Evolutionary conservation across 2,888 invertebrate genomes (phyloP).

Genomic region (Trichopria drosophilae): DNA sequence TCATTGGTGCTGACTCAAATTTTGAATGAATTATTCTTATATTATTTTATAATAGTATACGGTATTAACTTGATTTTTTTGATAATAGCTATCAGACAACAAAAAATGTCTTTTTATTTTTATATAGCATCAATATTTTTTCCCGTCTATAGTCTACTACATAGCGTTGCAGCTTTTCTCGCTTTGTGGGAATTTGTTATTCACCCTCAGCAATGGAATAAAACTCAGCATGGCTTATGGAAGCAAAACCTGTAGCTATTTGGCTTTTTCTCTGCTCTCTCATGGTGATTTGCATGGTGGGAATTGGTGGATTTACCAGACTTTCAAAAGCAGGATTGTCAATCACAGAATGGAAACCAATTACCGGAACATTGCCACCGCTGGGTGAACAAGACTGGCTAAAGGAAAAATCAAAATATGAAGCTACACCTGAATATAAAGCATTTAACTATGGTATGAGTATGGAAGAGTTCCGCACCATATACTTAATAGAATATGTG

Average conservation of each 20-base stretch:
- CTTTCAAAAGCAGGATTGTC: constrained; percentile 27
- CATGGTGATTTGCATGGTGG: constrained; percentile 24
- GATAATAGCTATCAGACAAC: constrained; percentile 26
- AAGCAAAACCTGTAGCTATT: constrained; percentile 27
- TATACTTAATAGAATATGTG: constrained; percentile 26
- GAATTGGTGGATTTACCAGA: constrained; percentile 26
- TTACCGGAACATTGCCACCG: constrained; percentile 24
- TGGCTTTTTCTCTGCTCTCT: constrained; percentile 27
- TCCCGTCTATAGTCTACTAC: constrained; percentile 26
- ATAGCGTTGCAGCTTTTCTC: constrained; percentile 23
- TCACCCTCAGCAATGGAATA: constrained; percentile 27
- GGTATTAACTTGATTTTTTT: constrained; percentile 24
- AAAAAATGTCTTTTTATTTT: constrained; percentile 26
- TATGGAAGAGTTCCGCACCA: constrained; percentile 20
- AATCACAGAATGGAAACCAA: constrained; percentile 24
- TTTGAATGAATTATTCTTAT: constrained; percentile 26
- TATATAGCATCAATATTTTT: constrained; percentile 26
- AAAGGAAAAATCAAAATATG: constrained; percentile 24
- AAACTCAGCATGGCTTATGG: constrained; percentile 27
- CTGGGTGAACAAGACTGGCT: constrained; percentile 24
- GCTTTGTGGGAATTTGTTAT: constrained; percentile 27
- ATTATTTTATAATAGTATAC: constrained; percentile 25
- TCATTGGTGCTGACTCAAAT: constrained; percentile 24
- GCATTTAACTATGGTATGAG: constrained; percentile 25
- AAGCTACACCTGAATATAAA: constrained; percentile 25